These are phyloP conservation scores for Cryptus viduatorius DNA, from an alignment of 2,888 invertebrate species.

Conservation along the genomic window DNA sequence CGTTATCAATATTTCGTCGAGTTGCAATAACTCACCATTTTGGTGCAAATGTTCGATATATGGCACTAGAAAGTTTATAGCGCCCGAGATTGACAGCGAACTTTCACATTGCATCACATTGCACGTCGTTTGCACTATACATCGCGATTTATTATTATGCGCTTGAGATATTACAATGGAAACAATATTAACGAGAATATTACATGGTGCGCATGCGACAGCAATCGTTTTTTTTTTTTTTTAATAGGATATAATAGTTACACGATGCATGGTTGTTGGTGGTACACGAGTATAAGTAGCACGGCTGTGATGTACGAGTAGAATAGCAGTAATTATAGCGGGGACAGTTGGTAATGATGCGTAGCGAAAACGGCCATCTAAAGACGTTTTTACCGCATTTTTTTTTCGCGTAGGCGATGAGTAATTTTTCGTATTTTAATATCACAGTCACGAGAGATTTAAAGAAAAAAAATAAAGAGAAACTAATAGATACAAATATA, in stretches of 20 bases:
- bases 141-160: not conserved
- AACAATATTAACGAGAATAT: not conserved
- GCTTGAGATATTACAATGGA: not conserved
- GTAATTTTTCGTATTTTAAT: slow-evolving; percentile 68
- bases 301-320: slow-evolving; percentile 32
- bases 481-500: not conserved
- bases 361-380: not conserved
- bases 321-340: slow-evolving; percentile 39
- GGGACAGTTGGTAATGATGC: slow-evolving; percentile 1
- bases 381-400: slow-evolving; percentile 9
- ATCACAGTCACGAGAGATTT: slow-evolving; percentile 72
- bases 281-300: slow-evolving; percentile 16
- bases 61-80: slow-evolving; percentile 23
- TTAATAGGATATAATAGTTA: slow-evolving; percentile 26
- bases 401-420: slow-evolving; percentile 11
- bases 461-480: slow-evolving; percentile 10
- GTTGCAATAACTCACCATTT: slow-evolving; percentile 26
- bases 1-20: slow-evolving; percentile 33
- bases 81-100: slow-evolving; percentile 33
- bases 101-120: slow-evolving; percentile 47
- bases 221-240: not conserved
- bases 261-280: slow-evolving; percentile 4
- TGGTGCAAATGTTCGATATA: slow-evolving; percentile 7
- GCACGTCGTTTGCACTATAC: slow-evolving; percentile 1
- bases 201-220: slow-evolving; percentile 15